A percentile compares a stretch with the other conserved stretches of the same genome.
Conservation (phyloP, 2,888 invertebrate species). For the Salticus scenicus region DNA sequence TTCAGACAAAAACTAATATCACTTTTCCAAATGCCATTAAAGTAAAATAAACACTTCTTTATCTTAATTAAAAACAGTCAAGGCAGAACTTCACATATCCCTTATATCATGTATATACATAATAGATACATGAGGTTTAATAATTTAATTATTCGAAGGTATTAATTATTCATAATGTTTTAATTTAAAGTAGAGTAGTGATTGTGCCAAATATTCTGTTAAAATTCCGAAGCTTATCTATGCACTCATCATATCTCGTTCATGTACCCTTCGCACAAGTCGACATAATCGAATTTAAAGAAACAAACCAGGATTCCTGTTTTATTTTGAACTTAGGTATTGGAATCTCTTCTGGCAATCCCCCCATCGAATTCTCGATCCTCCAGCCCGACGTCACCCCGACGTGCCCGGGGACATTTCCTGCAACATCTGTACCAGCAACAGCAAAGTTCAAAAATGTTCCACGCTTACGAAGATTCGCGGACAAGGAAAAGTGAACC, state of each 20-base stretch:
- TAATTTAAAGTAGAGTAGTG: neutral
- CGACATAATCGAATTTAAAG: neutral
- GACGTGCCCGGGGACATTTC: constrained; percentile 60
- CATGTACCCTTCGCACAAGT: neutral
- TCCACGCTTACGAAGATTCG: neutral
- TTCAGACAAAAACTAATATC: too few relatives aligned
- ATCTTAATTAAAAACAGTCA: too few relatives aligned
- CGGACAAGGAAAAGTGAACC: neutral
- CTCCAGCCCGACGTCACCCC: constrained; percentile 81
- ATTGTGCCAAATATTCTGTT: neutral
- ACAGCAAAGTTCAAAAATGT: neutral
- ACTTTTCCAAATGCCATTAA: too few relatives aligned
- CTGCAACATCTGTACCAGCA: constrained; percentile 7
- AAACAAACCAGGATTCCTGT: constrained; percentile 27
- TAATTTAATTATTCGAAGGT: too few relatives aligned
- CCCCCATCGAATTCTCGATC: constrained; percentile 86
- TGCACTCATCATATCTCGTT: neutral
- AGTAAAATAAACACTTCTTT: too few relatives aligned
- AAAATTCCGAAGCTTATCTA: neutral
- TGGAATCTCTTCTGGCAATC: constrained; percentile 92
- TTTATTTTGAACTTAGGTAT: constrained; percentile 80
- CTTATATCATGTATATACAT: too few relatives aligned
- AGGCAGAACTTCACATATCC: too few relatives aligned
- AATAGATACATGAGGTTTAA: too few relatives aligned
- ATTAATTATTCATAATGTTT: too few relatives aligned